These are phyloP conservation scores for Neodiprion lecontei DNA, from an alignment of 1,140 invertebrate genomes.

Conservation along the genomic window DNA sequence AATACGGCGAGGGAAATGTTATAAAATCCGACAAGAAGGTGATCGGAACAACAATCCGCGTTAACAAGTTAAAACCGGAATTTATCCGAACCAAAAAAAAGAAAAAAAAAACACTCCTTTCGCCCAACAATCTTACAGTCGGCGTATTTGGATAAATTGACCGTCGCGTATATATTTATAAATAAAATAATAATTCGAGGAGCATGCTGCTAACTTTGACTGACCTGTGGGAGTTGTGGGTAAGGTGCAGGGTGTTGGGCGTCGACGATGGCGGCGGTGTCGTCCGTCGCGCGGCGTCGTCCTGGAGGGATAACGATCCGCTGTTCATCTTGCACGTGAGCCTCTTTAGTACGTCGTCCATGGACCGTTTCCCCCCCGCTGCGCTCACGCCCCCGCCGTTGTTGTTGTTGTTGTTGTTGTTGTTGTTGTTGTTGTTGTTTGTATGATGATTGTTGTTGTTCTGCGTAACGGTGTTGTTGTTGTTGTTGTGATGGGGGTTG, in stretches of 20 bases:
- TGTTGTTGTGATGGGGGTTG: slow-evolving; percentile 31
- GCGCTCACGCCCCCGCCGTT: slow-evolving; percentile 42
- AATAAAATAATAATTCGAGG: no score
- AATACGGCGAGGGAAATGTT: no score
- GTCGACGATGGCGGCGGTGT: slow-evolving; percentile 72
- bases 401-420: slow-evolving; percentile 37
- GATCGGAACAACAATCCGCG: no score
- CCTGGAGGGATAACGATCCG: slow-evolving; percentile 49
- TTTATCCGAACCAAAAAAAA: no score
- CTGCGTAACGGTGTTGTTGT: slow-evolving; percentile 62
- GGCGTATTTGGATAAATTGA: no score
- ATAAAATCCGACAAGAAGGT: no score
- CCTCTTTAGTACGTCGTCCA: slow-evolving; percentile 86
- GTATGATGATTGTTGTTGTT: slow-evolving; percentile 62
- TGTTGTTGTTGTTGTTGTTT: slow-evolving; percentile 48
- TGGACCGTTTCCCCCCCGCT: slow-evolving; percentile 69
- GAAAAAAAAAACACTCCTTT: no score
- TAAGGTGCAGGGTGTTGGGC: slow-evolving; percentile 53
- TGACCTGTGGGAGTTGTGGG: slow-evolving; percentile 56
- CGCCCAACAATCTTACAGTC: no score
- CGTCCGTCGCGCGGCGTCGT: slow-evolving; percentile 45
- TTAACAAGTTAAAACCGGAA: no score
- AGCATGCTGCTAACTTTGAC: background rate
- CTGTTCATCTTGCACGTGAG: slow-evolving; percentile 80
- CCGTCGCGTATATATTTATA: no score